A percentile compares a stretch with the other conserved stretches of the same genome.
Evolutionary conservation across 2,113 vertebrate genomes (phyloP).

Genomic region (Calidris pygmaea): DNA sequence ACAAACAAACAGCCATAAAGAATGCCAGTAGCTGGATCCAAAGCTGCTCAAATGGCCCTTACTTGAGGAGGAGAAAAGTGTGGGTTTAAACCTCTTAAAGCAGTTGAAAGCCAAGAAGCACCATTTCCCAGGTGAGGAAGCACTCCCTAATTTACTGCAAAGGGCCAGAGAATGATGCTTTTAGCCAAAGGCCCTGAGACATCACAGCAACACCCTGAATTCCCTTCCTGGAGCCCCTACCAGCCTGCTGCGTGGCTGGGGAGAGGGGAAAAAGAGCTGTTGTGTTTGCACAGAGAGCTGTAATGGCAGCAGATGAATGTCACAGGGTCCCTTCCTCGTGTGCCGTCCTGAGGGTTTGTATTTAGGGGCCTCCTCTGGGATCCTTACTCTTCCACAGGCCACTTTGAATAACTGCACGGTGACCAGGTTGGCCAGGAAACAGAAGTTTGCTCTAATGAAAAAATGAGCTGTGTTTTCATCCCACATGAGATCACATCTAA

Average conservation of each 20-base stretch:
- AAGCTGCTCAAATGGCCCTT: not conserved
- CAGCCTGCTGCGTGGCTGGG: rapidly evolving
- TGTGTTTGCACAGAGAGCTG: not conserved
- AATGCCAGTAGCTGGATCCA: not conserved
- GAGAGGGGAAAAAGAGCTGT: not conserved
- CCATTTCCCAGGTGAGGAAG: not conserved
- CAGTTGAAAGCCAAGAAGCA: not conserved
- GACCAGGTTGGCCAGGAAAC: not conserved
- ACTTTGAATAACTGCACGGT: not conserved
- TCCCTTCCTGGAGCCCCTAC: not conserved
- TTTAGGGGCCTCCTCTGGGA: not conserved
- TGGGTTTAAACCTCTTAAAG: not conserved
- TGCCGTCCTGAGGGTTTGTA: not conserved
- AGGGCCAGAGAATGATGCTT: not conserved
- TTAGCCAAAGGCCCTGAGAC: not conserved
- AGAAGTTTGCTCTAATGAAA: not conserved
- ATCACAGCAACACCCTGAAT: not conserved
- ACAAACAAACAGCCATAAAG: not conserved
- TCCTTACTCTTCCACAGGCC: not conserved
- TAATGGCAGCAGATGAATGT: not conserved
- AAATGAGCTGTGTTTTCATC: not conserved
- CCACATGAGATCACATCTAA: not conserved
- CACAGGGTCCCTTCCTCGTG: not conserved
- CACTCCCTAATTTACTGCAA: not conserved
- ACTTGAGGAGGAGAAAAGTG: not conserved